Evolutionary conservation across 2,797 vertebrate genomes (phyloP), one percentile per base, ranked within the genome.

Genomic region (Rousettus madagascariensis): DNA sequence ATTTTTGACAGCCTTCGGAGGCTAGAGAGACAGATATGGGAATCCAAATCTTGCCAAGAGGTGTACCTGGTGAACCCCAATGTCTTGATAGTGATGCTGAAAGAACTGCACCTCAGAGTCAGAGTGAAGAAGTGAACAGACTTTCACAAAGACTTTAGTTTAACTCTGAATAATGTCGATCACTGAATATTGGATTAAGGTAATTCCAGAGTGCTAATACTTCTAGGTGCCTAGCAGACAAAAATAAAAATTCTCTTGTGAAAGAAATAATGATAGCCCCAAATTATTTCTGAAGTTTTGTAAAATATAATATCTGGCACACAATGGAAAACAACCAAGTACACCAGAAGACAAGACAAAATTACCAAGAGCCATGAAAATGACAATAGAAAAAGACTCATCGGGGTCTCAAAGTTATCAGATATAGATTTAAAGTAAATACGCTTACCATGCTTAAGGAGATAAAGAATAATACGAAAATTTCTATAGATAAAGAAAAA

Each of bases 361-460:
- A 92, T 63, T 69, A 84, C 55, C 69, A 92, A 83, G 88, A 77
- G 24, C 46, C 63, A 82, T n/a, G 24, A 33, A 89, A 92, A 89
- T 55, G 15, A 55, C 26, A 65, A 57, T 71, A 63, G 43, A 59
- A 63, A 88, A 87, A 77, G 41, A 77, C 12, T 55, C 30, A 38
- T 5, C 75, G 53, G 43, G 30, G 17, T 33, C 53, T 77, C 33
- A 68, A 9, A 36, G 17, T 63, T 46, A 53, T 63, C 63, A 61
- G 41, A 63, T 36, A 86, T 30, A 69, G 30, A 83, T 36, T 77
- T 68, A 49, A 49, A 92, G 83, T 92, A 83, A 88, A 59, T 75
- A 74, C 19, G 12, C 13, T 90, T 85, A 38, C n/a, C 51, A 43
- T 59, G 28, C 22, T 66, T 61, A 53, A 85, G 17, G n/a, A 84